A percentile compares a stretch with the other conserved stretches of the same genome.
Evolutionary conservation across 2,797 vertebrate species (phyloP).

Genomic region (Danio jaintianensis): DNA sequence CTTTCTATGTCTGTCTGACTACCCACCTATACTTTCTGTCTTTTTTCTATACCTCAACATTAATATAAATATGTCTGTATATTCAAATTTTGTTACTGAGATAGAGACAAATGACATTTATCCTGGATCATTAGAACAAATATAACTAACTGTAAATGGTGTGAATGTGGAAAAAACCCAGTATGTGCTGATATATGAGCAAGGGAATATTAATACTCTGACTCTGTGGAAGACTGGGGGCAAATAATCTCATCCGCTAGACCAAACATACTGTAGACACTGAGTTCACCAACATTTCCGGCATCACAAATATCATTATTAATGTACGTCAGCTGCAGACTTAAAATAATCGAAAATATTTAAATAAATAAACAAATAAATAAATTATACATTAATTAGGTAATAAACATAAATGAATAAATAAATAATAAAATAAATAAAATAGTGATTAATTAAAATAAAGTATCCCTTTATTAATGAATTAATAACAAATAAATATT

Average conservation of each 20-base stretch:
- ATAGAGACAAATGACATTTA: not conserved
- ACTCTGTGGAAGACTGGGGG: constrained; percentile 7
- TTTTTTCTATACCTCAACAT: no score
- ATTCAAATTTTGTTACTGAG: not conserved
- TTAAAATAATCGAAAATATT: no score
- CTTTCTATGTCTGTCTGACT: not conserved
- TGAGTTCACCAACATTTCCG: not conserved
- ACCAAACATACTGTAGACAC: constrained; percentile 1
- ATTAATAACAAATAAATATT: no score
- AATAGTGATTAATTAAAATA: no score
- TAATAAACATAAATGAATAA: no score
- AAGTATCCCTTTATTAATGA: no score
- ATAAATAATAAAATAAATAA: no score
- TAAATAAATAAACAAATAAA: no score
- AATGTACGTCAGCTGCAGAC: not conserved
- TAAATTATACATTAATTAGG: no score
- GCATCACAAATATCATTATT: constrained; percentile 4
- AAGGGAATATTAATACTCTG: not conserved
- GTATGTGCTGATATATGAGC: not conserved
- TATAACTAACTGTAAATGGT: not conserved
- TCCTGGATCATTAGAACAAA: no score
- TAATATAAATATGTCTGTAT: no score
- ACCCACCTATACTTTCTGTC: not conserved
- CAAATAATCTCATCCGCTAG: not conserved
- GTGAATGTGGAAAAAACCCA: not conserved